Conservation (phyloP, 2,113 vertebrate genomes). For the Pipra filicauda region DNA sequence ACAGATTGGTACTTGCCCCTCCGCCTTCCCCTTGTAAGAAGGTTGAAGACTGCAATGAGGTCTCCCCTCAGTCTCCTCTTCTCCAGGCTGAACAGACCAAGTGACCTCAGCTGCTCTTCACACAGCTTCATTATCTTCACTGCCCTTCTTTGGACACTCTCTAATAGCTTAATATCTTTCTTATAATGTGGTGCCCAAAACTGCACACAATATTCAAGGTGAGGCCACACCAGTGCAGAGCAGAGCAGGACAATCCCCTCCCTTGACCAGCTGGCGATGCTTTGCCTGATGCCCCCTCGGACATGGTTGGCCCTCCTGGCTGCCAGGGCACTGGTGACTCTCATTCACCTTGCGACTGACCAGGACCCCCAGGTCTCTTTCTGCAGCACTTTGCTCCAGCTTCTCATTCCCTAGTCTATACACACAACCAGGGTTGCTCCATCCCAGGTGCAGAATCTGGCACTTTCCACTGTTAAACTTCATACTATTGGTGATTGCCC, state of each 20-base stretch:
- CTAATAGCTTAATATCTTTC: not conserved
- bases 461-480: not conserved
- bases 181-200: not conserved
- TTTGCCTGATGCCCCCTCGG: not conserved
- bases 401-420: not conserved
- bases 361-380: not conserved
- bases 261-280: rapidly evolving
- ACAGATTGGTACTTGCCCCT: not conserved
- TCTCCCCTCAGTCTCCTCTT: not conserved
- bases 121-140: not conserved
- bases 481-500: not conserved
- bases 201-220: not conserved
- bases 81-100: not conserved
- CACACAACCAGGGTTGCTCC: not conserved
- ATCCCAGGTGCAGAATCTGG: not conserved
- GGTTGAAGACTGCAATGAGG: not conserved
- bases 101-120: not conserved
- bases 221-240: not conserved
- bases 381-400: too few relatives aligned
- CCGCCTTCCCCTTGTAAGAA: not conserved
- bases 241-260: not conserved
- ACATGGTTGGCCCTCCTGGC: rapidly evolving
- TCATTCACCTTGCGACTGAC: rapidly evolving
- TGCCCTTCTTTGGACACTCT: not conserved
- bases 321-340: not conserved